phyloP scores from a whole-genome alignment of 2,113 vertebrate species.

The Amblyornis subalaris region DNA sequence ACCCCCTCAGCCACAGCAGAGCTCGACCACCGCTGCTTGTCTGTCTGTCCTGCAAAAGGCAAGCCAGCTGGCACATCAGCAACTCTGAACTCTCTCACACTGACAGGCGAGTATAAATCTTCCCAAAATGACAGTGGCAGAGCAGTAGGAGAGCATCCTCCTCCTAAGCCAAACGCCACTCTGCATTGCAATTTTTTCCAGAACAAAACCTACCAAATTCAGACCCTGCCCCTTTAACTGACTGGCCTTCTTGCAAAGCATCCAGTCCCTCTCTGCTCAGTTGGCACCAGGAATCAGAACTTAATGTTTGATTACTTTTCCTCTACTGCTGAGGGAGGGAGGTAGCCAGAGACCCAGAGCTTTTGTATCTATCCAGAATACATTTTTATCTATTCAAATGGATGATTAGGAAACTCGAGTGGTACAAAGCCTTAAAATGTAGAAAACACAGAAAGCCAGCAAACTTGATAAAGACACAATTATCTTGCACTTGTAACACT shows the following conservation, averaged over 20 bases:
- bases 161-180: neutral
- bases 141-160: neutral
- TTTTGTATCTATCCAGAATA: neutral
- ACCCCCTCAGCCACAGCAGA: neutral
- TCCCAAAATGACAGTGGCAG: neutral
- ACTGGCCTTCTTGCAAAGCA: neutral
- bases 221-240: neutral
- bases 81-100: neutral
- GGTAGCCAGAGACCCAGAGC: neutral
- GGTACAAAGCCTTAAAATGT: slow-evolving; percentile 30
- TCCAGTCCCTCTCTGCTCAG: neutral
- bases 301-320: neutral
- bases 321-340: neutral
- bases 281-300: neutral
- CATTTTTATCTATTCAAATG: slow-evolving; percentile 21
- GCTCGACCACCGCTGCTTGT: neutral
- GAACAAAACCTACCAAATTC: neutral
- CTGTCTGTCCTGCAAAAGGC: neutral
- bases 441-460: slow-evolving; percentile 28
- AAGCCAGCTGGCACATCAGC: neutral
- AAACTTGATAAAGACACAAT: slow-evolving; percentile 45
- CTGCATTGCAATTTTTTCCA: neutral
- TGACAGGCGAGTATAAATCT: neutral
- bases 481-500: slow-evolving; percentile 19
- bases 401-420: slow-evolving; percentile 27